Evolutionary conservation across 2,888 invertebrate species (phyloP).

Genomic region (Nebria brevicollis): DNA sequence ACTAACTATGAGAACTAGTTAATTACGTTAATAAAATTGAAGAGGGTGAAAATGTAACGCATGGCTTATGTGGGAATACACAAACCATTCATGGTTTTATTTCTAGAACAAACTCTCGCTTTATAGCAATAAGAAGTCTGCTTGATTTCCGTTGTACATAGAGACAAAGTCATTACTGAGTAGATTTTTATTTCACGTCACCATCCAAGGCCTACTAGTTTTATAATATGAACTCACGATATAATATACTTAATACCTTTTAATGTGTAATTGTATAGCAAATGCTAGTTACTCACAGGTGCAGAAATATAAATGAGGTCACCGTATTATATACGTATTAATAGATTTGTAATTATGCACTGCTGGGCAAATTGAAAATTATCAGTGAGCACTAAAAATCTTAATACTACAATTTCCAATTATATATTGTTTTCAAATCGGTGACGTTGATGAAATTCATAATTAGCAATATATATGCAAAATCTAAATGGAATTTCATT

Average conservation of each 20-base stretch:
- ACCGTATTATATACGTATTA: slow-evolving; percentile 29
- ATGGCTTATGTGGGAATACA: slow-evolving; percentile 40
- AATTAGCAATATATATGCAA: too few species aligned
- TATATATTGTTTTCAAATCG: neutral
- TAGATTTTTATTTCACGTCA: slow-evolving; percentile 22
- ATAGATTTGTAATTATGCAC: slow-evolving; percentile 31
- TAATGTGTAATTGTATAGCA: slow-evolving; percentile 19
- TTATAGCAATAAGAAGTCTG: slow-evolving; percentile 2
- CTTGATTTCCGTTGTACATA: slow-evolving; percentile 28
- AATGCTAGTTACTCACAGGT: slow-evolving; percentile 29
- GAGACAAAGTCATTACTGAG: slow-evolving; percentile 19
- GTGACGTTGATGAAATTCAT: too few species aligned
- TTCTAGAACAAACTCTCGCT: slow-evolving; percentile 12
- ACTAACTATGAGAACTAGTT: slow-evolving; percentile 23
- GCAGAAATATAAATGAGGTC: slow-evolving; percentile 29
- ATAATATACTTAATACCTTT: too few species aligned
- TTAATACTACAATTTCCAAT: neutral
- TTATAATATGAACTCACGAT: slow-evolving; percentile 2
- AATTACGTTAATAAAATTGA: slow-evolving; percentile 36
- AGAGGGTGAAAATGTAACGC: slow-evolving; percentile 36
- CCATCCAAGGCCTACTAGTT: slow-evolving; percentile 34
- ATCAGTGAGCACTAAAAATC: slow-evolving; percentile 3
- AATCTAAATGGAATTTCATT: too few species aligned
- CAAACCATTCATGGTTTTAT: slow-evolving; percentile 10
- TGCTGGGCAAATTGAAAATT: slow-evolving; percentile 24